A percentile compares a stretch with the other conserved stretches of the same genome.
Evolutionary conservation across 2,888 invertebrate genomes (phyloP).

Genomic region (Idaea biselata): DNA sequence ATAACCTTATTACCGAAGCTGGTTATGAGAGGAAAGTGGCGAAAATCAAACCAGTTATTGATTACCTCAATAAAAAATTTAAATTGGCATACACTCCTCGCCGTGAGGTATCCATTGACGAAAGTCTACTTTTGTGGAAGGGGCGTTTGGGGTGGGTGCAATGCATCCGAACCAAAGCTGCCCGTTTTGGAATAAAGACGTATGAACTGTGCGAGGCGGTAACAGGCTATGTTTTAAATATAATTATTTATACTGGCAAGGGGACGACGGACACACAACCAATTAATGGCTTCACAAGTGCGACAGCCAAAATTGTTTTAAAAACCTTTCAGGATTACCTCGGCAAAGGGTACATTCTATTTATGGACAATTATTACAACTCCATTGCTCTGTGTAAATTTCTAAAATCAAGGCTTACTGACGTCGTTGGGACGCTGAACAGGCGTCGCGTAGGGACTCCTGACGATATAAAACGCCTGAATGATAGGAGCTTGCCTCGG

Average conservation of each 20-base stretch:
- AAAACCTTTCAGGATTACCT: conserved; percentile 8
- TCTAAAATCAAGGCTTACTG: not conserved
- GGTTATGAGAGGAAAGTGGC: conserved; percentile 3
- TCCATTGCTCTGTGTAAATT: not conserved
- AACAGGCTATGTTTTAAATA: conserved; percentile 22
- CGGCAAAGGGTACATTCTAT: not conserved
- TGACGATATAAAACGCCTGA: not conserved
- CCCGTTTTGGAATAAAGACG: conserved; percentile 23
- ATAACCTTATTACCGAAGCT: not conserved
- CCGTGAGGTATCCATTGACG: conserved; percentile 20
- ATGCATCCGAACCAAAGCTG: conserved; percentile 18
- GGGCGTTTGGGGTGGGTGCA: conserved; percentile 24
- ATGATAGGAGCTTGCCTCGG: not conserved
- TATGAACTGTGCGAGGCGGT: conserved; percentile 16
- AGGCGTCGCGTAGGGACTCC: not conserved
- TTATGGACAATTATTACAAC: conserved; percentile 4
- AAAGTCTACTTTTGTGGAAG: conserved; percentile 28
- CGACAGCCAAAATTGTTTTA: conserved; percentile 26
- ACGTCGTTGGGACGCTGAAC: not conserved
- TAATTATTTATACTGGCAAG: conserved; percentile 24
- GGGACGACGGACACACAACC: not conserved
- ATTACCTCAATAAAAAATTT: not conserved
- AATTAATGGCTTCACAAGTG: conserved; percentile 18
- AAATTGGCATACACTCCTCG: conserved; percentile 9
- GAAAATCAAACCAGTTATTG: not conserved